Base-by-base conservation (phyloP, 2,113 vertebrate genomes). In the Anoplopoma fimbria region DNA sequence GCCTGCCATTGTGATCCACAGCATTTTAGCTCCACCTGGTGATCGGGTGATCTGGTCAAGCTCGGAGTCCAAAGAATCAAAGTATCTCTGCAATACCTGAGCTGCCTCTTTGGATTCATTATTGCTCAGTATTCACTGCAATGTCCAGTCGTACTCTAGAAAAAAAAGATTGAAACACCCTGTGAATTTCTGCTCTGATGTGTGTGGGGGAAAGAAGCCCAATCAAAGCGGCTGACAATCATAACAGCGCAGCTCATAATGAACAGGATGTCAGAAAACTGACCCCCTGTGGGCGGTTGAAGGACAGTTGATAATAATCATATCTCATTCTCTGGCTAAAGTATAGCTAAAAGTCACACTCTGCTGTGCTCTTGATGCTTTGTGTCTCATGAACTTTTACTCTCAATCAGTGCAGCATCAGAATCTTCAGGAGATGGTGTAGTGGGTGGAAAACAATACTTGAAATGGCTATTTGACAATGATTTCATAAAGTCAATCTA, bases 11-110 rank as follows among this genome's bases (percentile, higher is more conserved):
- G 25, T 67, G 55, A 83, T 89, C 36, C 61, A 79, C 64, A 82
- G 92, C 81, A 72, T 93, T 88, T 86, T 92, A 93, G 93, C 92
- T 88, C 94, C 93, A 92, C 93, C 91, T 93, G 87, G 69, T 93
- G 92, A 88, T 89, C 17, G 65, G 85, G 83, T 88, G 77, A 76
- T 77, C 75, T 0, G 60, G 79, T 85, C 68, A 62, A 58, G 4
- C 47, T 55, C 65, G 1, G 6, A 49, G 45, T 76, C 55, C 38
- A 36, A 29, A 45, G 57, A 33, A 29, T 57, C 19, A 40, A 79
- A 77, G 57, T 42, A 12, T 40, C 53, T 77, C 33, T 53, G 1
- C 23, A 69, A 17, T 29, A 14, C 21, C 45, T 33, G 31, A n/a
- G 65, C 63, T 21, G 17, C n/a, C 34, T 60, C 31, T 61, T 38